Base-by-base conservation (phyloP, 1,140 invertebrate species). In the Drosophila ercepeae region DNA sequence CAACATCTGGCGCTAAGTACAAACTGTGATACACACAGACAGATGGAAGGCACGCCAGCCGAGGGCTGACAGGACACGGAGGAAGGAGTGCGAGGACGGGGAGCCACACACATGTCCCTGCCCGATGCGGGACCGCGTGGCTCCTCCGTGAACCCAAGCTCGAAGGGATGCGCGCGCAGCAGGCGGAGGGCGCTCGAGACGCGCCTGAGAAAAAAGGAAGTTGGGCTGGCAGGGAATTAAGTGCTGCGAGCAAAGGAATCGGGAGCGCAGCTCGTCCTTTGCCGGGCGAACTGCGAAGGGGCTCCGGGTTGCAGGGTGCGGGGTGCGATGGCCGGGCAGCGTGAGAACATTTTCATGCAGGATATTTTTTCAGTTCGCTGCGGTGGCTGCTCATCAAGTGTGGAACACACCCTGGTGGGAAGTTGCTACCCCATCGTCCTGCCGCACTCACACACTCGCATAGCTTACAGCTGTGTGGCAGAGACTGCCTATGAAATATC, bases 1-100 rank as follows among this genome's bases (percentile, higher is more conserved):
- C 82, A 82, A 88, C 82, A 86, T 86, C 82, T 88, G 82, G 83
- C 82, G 77, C 81, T 88, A 88, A 86, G 81, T 88, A 86, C 73
- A 88, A 86, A 88, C 83, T 67, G 83, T 86, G 81, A 86, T 86
- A 86, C 82, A 86, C 77, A 86, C 82, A 63, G 44, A 36, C 54
- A 74, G 50, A 67, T 46, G 64, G 67, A 72, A 21, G 52, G 59
- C 14, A 18, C 16, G 16, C 16, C 39, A 42, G 14, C 16, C 6
- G 16, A 42, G 16, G 14, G 50, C 48, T 25, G 36, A 5, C 36
- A 39, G 36, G 36, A 39, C 13, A 13, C 4, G 48, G 50, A 41
- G 44, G 41, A 48, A 44, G 23, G 65, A 29, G 6, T 41, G 54
- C 51, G 41, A 36, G 46, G 19, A 19, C 27, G 63, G 51, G 49